A percentile compares a stretch with the other conserved stretches of the same genome.
These are phyloP conservation scores for Saguinus imperator DNA, from an alignment of 2,113 vertebrate species.

Conservation along the genomic window DNA sequence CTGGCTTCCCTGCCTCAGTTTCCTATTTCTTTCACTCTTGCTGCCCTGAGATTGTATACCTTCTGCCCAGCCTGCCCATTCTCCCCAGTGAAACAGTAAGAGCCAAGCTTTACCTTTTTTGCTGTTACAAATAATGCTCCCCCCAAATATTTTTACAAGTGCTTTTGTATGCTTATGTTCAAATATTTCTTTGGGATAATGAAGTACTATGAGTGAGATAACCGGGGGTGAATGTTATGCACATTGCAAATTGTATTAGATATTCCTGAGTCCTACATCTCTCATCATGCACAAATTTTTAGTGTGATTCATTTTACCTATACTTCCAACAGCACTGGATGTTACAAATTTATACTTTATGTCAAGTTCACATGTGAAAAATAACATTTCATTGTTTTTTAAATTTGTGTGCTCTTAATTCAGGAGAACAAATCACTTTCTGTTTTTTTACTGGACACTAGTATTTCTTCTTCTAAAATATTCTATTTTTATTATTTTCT, in stretches of 20 bases:
- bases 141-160: neutral
- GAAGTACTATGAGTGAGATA: neutral
- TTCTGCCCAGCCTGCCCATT: neutral
- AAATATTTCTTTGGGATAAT: neutral
- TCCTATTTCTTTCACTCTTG: slow-evolving; percentile 1
- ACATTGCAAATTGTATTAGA: neutral
- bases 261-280: neutral
- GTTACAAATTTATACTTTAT: neutral
- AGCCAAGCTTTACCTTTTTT: neutral
- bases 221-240: neutral
- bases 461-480: neutral
- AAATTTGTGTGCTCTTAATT: slow-evolving; percentile 23
- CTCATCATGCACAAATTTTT: neutral
- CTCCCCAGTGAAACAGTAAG: neutral
- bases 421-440: neutral
- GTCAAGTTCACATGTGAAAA: neutral
- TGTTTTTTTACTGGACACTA: neutral
- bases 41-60: neutral
- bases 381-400: neutral
- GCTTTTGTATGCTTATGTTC: neutral
- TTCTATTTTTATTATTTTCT: neutral
- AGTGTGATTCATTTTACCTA: neutral
- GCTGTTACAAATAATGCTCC: neutral
- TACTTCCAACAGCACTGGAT: neutral
- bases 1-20: neutral